Evolutionary conservation across 1,140 invertebrate genomes (phyloP).

Genomic region (Neocloeon triangulifer): DNA sequence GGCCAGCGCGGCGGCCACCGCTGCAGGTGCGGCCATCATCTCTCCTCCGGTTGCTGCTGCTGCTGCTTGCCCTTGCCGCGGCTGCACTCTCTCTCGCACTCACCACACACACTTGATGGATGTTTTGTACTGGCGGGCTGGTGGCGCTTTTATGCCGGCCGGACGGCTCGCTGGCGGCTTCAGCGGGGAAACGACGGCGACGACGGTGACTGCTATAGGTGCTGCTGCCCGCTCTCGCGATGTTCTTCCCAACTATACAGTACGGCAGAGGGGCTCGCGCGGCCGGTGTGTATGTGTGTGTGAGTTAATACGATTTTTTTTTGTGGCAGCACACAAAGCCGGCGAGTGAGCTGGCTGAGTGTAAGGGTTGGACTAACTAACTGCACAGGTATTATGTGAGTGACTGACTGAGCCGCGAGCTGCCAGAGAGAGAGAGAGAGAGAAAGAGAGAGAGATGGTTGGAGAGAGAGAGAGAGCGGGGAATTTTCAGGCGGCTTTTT

Average conservation of each 20-base stretch:
- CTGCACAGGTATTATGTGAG: conserved; percentile 4
- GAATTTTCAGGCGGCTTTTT: no score
- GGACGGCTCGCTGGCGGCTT: background rate
- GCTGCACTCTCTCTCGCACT: no score
- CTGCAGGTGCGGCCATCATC: no score
- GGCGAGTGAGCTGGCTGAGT: background rate
- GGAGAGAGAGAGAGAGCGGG: conserved; percentile 3
- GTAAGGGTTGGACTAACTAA: conserved; percentile 1
- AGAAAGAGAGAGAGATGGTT: background rate
- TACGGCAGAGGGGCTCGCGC: no score
- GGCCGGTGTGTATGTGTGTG: no score
- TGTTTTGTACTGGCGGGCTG: background rate
- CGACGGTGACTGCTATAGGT: background rate
- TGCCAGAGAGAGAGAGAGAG: conserved; percentile 7
- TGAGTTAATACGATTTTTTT: background rate
- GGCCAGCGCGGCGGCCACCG: no score
- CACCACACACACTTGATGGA: no score
- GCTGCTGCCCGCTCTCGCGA: no score
- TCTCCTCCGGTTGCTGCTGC: no score
- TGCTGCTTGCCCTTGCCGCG: background rate
- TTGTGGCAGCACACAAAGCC: conserved; percentile 11
- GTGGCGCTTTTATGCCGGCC: background rate
- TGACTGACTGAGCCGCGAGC: conserved; percentile 7
- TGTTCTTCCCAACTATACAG: no score
- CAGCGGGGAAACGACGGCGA: background rate